Conservation (phyloP, 2,113 vertebrate genomes). For the Lontra canadensis region DNA sequence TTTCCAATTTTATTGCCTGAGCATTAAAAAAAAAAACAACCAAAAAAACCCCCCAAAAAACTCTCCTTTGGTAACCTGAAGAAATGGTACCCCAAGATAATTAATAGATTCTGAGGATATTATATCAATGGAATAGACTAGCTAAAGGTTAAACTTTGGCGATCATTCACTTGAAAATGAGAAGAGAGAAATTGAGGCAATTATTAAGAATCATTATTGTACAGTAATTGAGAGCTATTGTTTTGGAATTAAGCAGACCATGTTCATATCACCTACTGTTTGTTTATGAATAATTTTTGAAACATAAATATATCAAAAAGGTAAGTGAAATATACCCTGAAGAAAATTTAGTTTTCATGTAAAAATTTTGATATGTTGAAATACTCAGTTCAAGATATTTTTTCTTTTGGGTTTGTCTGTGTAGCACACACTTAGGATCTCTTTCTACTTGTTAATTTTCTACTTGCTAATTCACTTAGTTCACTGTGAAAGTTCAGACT, state of each 20-base stretch:
- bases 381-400: not conserved
- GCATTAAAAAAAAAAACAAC: not conserved
- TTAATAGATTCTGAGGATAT: not conserved
- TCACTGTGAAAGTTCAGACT: not conserved
- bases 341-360: not conserved
- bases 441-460: not conserved
- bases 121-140: not conserved
- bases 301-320: not conserved
- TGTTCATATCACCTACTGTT: not conserved
- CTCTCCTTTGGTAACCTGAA: not conserved
- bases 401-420: not conserved
- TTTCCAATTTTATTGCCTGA: not conserved
- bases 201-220: not conserved
- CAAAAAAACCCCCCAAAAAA: not conserved
- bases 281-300: not conserved
- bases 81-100: not conserved
- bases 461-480: conserved; percentile 5
- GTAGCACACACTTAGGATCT: not conserved
- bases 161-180: not conserved
- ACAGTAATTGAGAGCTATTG: not conserved
- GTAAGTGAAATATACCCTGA: not conserved
- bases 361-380: not conserved
- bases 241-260: not conserved
- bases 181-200: not conserved
- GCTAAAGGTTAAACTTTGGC: not conserved